Conservation (phyloP, 1,140 invertebrate species). For the Hylyphantes graminicola region DNA sequence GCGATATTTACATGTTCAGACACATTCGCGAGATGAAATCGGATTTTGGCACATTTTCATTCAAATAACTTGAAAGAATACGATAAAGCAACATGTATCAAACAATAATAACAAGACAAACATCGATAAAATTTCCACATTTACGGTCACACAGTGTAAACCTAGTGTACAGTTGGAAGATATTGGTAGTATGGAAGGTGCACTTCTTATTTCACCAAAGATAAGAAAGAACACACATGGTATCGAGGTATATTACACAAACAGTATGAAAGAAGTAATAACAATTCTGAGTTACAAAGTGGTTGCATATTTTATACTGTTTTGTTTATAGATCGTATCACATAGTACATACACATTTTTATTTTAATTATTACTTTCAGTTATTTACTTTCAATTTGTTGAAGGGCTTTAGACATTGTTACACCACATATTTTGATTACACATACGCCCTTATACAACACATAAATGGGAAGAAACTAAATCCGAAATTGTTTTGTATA, state of each 20-base stretch:
- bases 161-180: not conserved
- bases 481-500: no score
- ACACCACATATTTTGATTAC: no score
- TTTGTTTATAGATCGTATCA: conserved; percentile 29
- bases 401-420: no score
- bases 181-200: not conserved
- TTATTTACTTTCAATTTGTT: no score
- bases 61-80: not conserved
- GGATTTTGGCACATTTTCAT: conserved; percentile 54
- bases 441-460: no score
- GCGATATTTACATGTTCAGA: conserved; percentile 40
- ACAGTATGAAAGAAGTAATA: not conserved
- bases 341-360: conserved; percentile 32
- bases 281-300: conserved; percentile 15
- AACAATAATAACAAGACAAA: not conserved
- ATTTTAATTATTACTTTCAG: not conserved
- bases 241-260: conserved; percentile 10
- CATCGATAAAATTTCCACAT: not conserved
- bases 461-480: no score
- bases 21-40: conserved; percentile 15
- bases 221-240: conserved; percentile 1
- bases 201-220: not conserved
- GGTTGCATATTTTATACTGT: not conserved
- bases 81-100: not conserved
- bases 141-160: not conserved